Percentiles rank a stretch among this genome's conserved stretches.
phyloP scores from a whole-genome alignment of 1,140 invertebrate genomes.

The Saccostrea cuccullata region DNA sequence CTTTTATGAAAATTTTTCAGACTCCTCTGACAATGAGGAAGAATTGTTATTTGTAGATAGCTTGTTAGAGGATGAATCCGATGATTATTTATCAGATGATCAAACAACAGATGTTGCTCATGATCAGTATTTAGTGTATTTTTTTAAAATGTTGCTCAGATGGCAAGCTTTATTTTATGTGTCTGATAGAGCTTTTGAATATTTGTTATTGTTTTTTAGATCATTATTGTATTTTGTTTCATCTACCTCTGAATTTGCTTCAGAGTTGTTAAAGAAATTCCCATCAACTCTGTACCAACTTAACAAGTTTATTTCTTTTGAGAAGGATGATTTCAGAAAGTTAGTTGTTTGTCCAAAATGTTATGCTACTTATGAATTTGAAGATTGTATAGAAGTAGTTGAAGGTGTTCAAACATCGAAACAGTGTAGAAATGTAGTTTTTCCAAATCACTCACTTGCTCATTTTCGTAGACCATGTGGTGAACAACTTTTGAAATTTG shows the following conservation, averaged over 20 bases:
- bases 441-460: neutral
- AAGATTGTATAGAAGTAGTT: constrained; percentile 15
- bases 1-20: neutral
- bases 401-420: constrained; percentile 1
- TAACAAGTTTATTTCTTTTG: constrained; percentile 21
- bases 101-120: neutral
- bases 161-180: constrained; percentile 18
- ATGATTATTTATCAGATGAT: constrained; percentile 1
- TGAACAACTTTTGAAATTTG: constrained; percentile 18
- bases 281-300: constrained; percentile 23
- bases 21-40: constrained; percentile 9
- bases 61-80: neutral
- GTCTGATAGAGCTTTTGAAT: neutral
- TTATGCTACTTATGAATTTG: constrained; percentile 16
- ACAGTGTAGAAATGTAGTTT: constrained; percentile 19
- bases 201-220: constrained; percentile 8
- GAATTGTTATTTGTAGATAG: neutral
- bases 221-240: neutral
- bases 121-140: neutral
- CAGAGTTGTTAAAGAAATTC: constrained; percentile 25
- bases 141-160: constrained; percentile 20
- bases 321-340: neutral
- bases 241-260: neutral
- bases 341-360: constrained; percentile 24
- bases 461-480: constrained; percentile 23